Percentiles rank a stretch among this genome's conserved stretches.
Conservation (phyloP, 1,140 invertebrate genomes). For the Pseudomyrmex cubaensis region DNA sequence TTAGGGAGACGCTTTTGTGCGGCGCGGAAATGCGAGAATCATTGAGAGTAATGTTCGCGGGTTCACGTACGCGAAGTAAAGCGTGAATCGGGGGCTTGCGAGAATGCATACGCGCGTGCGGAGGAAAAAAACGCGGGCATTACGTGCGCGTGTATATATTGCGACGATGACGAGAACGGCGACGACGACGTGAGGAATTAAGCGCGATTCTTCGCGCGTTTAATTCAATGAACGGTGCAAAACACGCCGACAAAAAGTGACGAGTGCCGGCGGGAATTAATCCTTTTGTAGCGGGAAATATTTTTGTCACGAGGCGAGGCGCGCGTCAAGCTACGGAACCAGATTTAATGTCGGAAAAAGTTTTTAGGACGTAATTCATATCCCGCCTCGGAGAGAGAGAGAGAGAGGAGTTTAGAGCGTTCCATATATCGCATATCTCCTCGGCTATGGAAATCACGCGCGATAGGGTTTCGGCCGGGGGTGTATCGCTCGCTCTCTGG, state of each 20-base stretch:
- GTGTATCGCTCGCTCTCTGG: neutral
- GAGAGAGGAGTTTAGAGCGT: neutral
- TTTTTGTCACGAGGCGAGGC: constrained; percentile 6
- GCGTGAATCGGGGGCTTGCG: neutral
- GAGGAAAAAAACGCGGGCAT: neutral
- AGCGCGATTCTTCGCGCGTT: constrained; percentile 31
- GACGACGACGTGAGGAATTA: constrained; percentile 18
- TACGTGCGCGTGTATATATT: neutral
- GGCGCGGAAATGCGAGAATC: constrained; percentile 35
- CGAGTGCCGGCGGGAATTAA: constrained; percentile 30
- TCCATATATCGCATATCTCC: constrained; percentile 7
- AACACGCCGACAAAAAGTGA: neutral
- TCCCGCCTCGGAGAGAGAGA: neutral
- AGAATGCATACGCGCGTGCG: neutral
- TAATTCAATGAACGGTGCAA: constrained; percentile 19
- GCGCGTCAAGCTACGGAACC: neutral
- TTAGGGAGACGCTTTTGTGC: constrained; percentile 38
- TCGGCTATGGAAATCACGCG: constrained; percentile 25
- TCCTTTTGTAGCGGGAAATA: constrained; percentile 8
- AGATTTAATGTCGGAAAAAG: constrained; percentile 20
- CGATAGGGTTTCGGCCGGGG: neutral
- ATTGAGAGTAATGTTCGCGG: constrained; percentile 31
- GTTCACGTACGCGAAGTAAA: neutral
- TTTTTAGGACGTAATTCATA: constrained; percentile 22
- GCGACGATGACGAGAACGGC: too few species aligned